phyloP scores from a whole-genome alignment of 1,140 invertebrate genomes.

The Nephotettix cincticeps region DNA sequence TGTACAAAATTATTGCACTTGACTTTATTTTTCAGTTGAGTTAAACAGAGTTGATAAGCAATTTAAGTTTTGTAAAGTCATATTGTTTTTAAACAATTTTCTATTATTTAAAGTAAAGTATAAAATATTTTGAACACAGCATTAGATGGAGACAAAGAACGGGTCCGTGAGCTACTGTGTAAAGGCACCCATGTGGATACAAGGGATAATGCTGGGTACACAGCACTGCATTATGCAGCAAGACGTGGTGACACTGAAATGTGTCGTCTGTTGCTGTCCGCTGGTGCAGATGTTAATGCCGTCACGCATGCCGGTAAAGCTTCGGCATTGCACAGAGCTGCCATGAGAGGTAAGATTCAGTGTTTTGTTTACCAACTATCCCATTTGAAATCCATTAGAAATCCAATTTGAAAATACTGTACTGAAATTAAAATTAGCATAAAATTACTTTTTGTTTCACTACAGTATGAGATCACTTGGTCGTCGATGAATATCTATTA shows the following conservation, averaged over 20 bases:
- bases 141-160: slow-evolving; percentile 62
- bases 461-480: neutral
- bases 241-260: slow-evolving; percentile 69
- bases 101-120: neutral
- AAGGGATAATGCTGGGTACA: slow-evolving; percentile 69
- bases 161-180: slow-evolving; percentile 56
- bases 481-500: neutral
- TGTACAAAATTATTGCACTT: no score
- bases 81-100: neutral
- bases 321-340: slow-evolving; percentile 80
- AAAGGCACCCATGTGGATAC: slow-evolving; percentile 51
- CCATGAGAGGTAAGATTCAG: slow-evolving; percentile 59
- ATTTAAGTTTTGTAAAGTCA: neutral
- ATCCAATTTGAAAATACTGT: neutral
- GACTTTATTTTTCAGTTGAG: no score
- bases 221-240: slow-evolving; percentile 82
- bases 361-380: neutral
- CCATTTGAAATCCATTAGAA: neutral
- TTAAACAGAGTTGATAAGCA: no score
- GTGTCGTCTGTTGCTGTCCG: slow-evolving; percentile 65
- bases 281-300: slow-evolving; percentile 72
- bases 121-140: no score
- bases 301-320: slow-evolving; percentile 67
- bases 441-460: neutral
- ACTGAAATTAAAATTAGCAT: neutral